These are phyloP conservation scores for Neodon shergylaensis DNA, from an alignment of 2,113 vertebrate species.

Conservation along the genomic window DNA sequence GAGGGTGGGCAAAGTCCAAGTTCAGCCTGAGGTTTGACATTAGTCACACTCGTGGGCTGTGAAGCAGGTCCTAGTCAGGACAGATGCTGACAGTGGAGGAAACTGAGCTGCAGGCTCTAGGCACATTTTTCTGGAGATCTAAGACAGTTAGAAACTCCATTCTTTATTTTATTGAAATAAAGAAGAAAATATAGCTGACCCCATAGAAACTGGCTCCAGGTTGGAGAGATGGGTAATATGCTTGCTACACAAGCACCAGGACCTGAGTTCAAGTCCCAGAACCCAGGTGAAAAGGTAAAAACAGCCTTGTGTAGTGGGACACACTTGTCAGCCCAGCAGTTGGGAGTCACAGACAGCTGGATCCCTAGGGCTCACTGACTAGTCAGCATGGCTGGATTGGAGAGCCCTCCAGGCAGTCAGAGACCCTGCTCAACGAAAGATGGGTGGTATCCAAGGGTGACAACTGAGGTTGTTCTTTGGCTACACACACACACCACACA, in stretches of 20 bases:
- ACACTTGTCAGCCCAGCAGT: too few species aligned
- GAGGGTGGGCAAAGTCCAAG: accelerated
- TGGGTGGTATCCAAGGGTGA: not conserved
- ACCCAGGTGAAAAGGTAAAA: not conserved
- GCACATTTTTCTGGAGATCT: not conserved
- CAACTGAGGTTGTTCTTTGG: not conserved
- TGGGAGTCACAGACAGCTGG: not conserved
- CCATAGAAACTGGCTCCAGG: not conserved
- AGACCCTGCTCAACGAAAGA: not conserved
- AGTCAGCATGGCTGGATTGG: not conserved
- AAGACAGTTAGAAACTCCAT: not conserved
- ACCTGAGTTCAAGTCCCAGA: not conserved
- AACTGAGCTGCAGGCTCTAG: not conserved
- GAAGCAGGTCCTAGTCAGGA: accelerated
- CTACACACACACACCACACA: not conserved
- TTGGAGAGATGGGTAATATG: not conserved
- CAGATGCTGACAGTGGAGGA: not conserved
- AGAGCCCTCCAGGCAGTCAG: not conserved
- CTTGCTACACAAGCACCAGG: not conserved
- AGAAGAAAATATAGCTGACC: constrained; percentile 40
- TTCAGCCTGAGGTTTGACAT: accelerated
- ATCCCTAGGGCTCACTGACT: not conserved
- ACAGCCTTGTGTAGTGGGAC: not conserved
- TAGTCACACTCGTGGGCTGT: accelerated
- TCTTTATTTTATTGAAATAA: too few species aligned